These are phyloP conservation scores for Bombus fervidus DNA, from an alignment of 1,140 invertebrate genomes.

Conservation along the genomic window DNA sequence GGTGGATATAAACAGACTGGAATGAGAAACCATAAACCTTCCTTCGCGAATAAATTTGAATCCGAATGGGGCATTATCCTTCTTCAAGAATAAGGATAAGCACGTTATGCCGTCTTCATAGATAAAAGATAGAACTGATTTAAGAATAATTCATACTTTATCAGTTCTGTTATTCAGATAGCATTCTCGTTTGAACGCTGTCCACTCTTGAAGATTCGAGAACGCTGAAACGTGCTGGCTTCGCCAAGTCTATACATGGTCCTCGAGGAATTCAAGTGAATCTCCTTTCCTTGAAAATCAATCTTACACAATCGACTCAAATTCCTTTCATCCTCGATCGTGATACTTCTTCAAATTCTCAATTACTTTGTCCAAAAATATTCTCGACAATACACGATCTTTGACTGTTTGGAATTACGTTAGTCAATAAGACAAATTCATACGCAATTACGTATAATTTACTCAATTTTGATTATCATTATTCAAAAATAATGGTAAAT, in stretches of 20 bases:
- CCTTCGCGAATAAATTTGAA: conserved; percentile 4
- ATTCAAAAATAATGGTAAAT: background rate
- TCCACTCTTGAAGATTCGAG: background rate
- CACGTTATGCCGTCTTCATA: background rate
- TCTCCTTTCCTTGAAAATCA: background rate
- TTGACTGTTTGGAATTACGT: no score
- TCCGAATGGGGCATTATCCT: background rate
- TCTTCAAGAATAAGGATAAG: conserved; percentile 5
- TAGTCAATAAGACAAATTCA: no score
- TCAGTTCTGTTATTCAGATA: background rate
- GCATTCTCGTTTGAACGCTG: background rate
- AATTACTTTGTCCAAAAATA: background rate
- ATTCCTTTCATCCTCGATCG: background rate
- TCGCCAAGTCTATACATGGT: no score
- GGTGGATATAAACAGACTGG: background rate
- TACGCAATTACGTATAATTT: no score
- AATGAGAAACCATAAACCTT: background rate
- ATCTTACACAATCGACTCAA: background rate
- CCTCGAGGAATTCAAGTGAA: background rate
- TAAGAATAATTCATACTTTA: background rate
- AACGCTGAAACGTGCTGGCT: background rate
- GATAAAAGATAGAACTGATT: conserved; percentile 8
- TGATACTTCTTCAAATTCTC: background rate
- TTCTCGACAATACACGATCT: background rate
- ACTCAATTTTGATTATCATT: background rate